These are phyloP conservation scores for Eupeodes latifasciatus DNA, from an alignment of 2,888 invertebrate genomes.

Conservation along the genomic window DNA sequence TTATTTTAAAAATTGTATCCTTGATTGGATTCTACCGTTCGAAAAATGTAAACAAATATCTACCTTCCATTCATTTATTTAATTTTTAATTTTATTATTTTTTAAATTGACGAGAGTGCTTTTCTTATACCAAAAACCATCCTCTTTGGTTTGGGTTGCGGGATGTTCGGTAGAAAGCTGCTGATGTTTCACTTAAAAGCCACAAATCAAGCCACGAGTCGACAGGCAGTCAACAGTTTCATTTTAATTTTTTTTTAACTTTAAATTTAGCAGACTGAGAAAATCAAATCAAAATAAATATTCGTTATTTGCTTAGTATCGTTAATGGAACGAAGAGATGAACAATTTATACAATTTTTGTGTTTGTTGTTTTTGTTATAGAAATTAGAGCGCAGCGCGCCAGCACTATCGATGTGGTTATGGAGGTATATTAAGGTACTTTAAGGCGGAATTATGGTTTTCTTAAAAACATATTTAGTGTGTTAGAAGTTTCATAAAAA, in stretches of 20 bases:
- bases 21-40: too few relatives aligned
- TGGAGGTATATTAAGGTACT: neutral
- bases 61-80: too few relatives aligned
- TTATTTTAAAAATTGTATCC: too few relatives aligned
- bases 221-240: neutral
- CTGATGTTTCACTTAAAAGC: neutral
- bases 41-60: too few relatives aligned
- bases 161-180: neutral
- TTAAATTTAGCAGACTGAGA: constrained; percentile 34
- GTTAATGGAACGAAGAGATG: constrained; percentile 51
- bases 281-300: constrained; percentile 63
- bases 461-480: neutral
- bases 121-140: neutral
- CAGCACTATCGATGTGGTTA: neutral
- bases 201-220: neutral
- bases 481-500: too few relatives aligned
- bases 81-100: neutral
- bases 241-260: neutral
- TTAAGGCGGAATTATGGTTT: neutral
- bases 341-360: constrained; percentile 52
- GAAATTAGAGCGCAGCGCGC: neutral
- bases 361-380: constrained; percentile 33
- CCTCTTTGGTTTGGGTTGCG: too few relatives aligned
- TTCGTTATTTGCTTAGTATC: constrained; percentile 51
- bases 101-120: neutral